Conservation (phyloP, 2,113 vertebrate species). For the Astur gentilis region DNA sequence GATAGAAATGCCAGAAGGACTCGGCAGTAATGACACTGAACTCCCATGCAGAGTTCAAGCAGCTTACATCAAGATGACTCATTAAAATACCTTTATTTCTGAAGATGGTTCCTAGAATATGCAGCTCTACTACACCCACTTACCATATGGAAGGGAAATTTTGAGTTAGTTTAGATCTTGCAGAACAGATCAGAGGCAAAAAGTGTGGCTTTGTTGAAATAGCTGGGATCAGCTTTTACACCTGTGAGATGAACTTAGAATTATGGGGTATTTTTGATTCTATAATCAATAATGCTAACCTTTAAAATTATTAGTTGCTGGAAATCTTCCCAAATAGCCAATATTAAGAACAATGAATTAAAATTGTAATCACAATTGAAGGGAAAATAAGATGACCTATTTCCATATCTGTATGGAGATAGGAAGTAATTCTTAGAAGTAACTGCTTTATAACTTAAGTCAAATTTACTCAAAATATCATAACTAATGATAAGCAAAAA, state of each 20-base stretch:
- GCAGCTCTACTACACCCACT: not conserved
- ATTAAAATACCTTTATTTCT: not conserved
- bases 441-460: not conserved
- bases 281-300: rapidly evolving
- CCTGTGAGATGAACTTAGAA: not conserved
- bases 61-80: not conserved
- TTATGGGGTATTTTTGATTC: not conserved
- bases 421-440: not conserved
- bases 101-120: not conserved
- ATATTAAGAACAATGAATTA: not conserved
- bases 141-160: not conserved
- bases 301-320: not conserved
- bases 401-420: not conserved
- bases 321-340: not conserved
- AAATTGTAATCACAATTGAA: not conserved
- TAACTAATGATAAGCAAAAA: not conserved
- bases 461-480: not conserved
- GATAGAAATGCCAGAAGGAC: not conserved
- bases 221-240: not conserved
- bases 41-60: not conserved
- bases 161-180: not conserved
- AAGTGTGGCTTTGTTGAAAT: not conserved
- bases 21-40: not conserved
- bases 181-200: not conserved
- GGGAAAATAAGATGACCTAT: not conserved